Evolutionary conservation across 2,888 invertebrate genomes (phyloP), one percentile per base, ranked within the genome.

Genomic region (Thereva unica): DNA sequence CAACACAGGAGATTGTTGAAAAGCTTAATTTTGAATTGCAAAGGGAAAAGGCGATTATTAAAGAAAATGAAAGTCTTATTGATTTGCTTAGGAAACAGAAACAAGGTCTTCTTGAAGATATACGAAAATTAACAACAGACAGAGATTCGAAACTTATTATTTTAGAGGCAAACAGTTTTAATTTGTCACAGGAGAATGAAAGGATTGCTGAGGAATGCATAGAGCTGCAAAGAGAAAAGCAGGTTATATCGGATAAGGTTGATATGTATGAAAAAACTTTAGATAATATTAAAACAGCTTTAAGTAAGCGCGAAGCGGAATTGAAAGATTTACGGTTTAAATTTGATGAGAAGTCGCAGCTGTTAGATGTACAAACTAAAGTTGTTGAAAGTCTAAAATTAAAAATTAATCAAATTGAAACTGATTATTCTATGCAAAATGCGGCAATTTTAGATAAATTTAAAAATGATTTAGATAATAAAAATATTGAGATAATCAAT

Each of bases 1-100:
- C n/a, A 4, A n/a, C 63, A 9, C 63, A 63, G 10, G 41, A 41
- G n/a, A 41, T 63, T 4, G 12, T 52, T 8, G 52, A 63, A 35
- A 41, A 63, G 52, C 35, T 64, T 3, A 71, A 72, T 3, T 78
- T 78, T 64, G 75, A 78, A 50, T 68, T 74, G 1, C 73, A 76
- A 42, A 78, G 78, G 44, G 75, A 76, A 8, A 71, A 73, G 8
- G 71, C 74, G 0, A 69, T 73, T 1, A 70, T 78, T 0, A 69
- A 70, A 23, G 80, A 80, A 57, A 76, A 80, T 50, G 75, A 76
- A 1, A 74, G 76, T 35, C 64, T 80, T 1, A 80, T 78, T 10
- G 73, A 75, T 3, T 75, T 80, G 37, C 71, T 80, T 7, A 76
- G 80, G 3, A 77, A 73, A 61, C 79, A 80, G 57, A 80, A 80